Percentiles rank a stretch among this genome's conserved stretches.
These are phyloP conservation scores for Corythornis cristatus DNA, from an alignment of 2,113 vertebrate species.

Conservation along the genomic window DNA sequence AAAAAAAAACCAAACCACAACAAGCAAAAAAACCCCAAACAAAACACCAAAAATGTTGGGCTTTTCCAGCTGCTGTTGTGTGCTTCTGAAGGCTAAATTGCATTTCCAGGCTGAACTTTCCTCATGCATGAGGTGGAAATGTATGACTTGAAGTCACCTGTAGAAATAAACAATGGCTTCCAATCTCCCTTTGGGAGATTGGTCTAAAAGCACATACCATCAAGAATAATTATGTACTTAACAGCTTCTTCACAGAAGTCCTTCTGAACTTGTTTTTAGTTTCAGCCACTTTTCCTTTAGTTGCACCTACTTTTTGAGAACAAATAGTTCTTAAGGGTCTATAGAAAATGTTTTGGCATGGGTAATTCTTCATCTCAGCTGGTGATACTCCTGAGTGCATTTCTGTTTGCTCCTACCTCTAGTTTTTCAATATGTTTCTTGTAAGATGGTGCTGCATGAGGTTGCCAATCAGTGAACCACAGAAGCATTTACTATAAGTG, in stretches of 20 bases:
- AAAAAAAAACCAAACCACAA: no score
- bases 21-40: no score
- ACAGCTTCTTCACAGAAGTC: background rate
- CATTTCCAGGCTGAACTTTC: background rate
- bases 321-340: background rate
- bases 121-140: background rate
- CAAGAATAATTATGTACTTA: background rate
- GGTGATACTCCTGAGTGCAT: background rate
- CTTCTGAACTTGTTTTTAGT: background rate
- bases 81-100: background rate
- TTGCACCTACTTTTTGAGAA: background rate
- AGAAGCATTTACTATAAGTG: slow-evolving; percentile 19
- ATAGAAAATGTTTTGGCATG: background rate
- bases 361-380: background rate
- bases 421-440: background rate
- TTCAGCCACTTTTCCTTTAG: background rate
- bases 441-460: background rate
- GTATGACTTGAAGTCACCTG: background rate
- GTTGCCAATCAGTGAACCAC: slow-evolving; percentile 24
- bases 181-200: background rate
- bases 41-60: background rate
- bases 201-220: background rate
- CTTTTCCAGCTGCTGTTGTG: background rate
- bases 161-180: background rate
- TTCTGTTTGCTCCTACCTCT: background rate